phyloP scores from a whole-genome alignment of 2,113 vertebrate genomes.

The Dasyornis broadbenti region DNA sequence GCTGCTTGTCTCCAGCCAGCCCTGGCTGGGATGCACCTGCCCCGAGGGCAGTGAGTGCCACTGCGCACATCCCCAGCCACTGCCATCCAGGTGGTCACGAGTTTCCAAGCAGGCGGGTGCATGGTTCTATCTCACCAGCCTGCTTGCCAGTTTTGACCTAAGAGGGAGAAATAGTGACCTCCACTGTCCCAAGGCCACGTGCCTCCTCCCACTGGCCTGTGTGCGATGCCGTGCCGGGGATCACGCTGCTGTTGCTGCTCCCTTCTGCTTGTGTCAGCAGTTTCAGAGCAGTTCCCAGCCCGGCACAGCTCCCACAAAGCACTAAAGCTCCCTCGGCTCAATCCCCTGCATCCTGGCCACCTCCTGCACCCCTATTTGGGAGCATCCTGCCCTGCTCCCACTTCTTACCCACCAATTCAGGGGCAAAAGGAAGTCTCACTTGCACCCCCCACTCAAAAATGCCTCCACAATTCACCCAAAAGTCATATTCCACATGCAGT shows the following conservation, averaged over 20 bases:
- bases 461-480: neutral
- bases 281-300: neutral
- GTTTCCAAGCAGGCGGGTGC: neutral
- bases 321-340: neutral
- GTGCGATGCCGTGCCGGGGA: neutral
- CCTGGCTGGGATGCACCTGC: neutral
- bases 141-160: neutral
- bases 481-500: neutral
- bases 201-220: neutral
- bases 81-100: neutral
- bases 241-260: neutral
- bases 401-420: neutral
- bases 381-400: neutral
- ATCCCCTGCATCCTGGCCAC: neutral
- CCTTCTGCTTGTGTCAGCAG: neutral
- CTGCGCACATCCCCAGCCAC: rapidly evolving
- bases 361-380: neutral
- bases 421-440: neutral
- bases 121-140: neutral
- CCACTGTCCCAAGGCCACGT: neutral
- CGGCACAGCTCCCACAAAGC: neutral
- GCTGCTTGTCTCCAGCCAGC: neutral
- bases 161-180: neutral
- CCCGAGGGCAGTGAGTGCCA: neutral
- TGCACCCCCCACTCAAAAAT: neutral